Percentiles rank a stretch among this genome's conserved stretches.
Conservation (phyloP, 92 coral and sea anemone species). For the Diadumene lineata region DNA sequence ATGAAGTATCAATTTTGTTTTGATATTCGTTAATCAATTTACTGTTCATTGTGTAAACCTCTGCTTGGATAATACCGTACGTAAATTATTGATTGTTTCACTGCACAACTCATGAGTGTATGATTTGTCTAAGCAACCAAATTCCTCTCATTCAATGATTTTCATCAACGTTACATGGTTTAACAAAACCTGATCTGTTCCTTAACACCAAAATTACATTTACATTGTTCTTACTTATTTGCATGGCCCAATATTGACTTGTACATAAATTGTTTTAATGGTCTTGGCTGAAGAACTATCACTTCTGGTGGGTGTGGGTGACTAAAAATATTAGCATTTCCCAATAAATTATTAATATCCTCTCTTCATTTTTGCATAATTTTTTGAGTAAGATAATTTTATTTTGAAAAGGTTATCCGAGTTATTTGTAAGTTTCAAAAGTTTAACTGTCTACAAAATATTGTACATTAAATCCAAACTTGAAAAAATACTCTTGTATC, state of each 20-base stretch:
- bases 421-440: no score
- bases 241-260: background rate
- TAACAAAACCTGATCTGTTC: no score
- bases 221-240: background rate
- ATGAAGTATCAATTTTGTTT: background rate
- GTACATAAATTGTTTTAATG: background rate
- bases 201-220: no score
- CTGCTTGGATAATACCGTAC: conserved; percentile 12
- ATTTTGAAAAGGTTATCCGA: no score
- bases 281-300: background rate
- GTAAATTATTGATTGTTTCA: conserved; percentile 18
- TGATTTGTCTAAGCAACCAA: background rate
- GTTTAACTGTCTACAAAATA: no score
- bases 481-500: no score
- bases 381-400: no score
- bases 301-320: background rate
- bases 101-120: background rate
- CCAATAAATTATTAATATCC: background rate
- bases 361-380: background rate
- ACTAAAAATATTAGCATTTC: background rate
- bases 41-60: background rate
- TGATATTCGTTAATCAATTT: background rate
- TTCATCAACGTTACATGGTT: no score
- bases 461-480: no score
- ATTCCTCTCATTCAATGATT: no score